These are phyloP conservation scores for Cyprinodon diabolis DNA, from an alignment of 2,797 vertebrate species.

Conservation along the genomic window DNA sequence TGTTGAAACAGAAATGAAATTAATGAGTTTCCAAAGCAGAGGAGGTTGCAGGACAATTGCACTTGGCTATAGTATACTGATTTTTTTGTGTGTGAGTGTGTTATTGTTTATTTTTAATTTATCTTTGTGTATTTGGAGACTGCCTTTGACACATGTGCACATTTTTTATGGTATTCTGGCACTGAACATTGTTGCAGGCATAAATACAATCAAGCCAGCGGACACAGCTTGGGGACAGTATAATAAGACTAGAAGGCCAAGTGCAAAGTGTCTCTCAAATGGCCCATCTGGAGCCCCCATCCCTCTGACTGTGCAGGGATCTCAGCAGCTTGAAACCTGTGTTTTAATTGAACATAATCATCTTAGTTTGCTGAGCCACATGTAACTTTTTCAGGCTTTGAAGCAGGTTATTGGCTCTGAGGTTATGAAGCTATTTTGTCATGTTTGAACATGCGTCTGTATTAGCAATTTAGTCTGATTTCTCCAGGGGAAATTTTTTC, in stretches of 20 bases:
- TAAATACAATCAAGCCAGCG: slow-evolving; percentile 56
- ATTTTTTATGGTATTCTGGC: slow-evolving; percentile 36
- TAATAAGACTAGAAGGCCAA: slow-evolving; percentile 65
- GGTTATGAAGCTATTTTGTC: slow-evolving; percentile 71
- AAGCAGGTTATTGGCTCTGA: slow-evolving; percentile 71
- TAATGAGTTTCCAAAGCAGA: slow-evolving; percentile 1
- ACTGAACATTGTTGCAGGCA: slow-evolving; percentile 46
- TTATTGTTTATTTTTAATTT: slow-evolving; percentile 26
- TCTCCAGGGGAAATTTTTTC: slow-evolving; percentile 39
- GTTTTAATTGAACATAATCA: slow-evolving; percentile 78
- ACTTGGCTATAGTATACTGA: slow-evolving; percentile 7
- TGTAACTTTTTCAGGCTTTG: slow-evolving; percentile 61
- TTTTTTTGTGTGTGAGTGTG: neutral
- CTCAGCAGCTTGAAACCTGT: slow-evolving; percentile 60
- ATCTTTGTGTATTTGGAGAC: slow-evolving; percentile 18
- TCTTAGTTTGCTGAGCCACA: slow-evolving; percentile 62
- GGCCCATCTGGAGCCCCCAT: slow-evolving; percentile 71
- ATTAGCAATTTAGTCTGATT: slow-evolving; percentile 65
- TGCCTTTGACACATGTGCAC: slow-evolving; percentile 54
- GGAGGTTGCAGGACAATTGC: neutral
- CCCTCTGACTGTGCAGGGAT: slow-evolving; percentile 43
- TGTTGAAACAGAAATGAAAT: slow-evolving; percentile 12
- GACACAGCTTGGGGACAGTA: slow-evolving; percentile 56
- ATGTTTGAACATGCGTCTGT: slow-evolving; percentile 71
- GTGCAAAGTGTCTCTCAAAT: slow-evolving; percentile 70